Percentiles rank a stretch among this genome's conserved stretches.
Evolutionary conservation across 2,888 invertebrate genomes (phyloP).

Genomic region (Cryptosula pallasiana): DNA sequence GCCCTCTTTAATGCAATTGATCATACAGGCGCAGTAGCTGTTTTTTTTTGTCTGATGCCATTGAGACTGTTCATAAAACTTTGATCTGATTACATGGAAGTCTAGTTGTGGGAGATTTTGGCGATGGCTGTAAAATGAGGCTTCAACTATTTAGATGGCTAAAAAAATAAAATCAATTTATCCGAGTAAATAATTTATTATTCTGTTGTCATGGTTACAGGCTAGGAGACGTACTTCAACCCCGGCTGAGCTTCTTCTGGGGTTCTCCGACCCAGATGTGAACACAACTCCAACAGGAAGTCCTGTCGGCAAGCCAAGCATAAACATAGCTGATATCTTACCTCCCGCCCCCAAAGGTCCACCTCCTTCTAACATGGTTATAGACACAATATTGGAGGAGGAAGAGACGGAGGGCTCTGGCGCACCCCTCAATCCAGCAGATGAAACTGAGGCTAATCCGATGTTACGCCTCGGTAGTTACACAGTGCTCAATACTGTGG

Average conservation of each 20-base stretch:
- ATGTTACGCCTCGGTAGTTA: background rate
- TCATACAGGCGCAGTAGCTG: too few relatives aligned
- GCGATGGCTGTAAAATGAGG: too few relatives aligned
- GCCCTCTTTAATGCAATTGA: too few relatives aligned
- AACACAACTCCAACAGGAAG: background rate
- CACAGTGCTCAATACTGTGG: background rate
- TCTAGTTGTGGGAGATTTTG: too few relatives aligned
- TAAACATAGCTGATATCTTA: slow-evolving; percentile 16
- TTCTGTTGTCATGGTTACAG: too few relatives aligned
- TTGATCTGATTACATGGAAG: too few relatives aligned
- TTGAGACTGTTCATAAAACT: too few relatives aligned
- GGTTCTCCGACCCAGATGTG: background rate
- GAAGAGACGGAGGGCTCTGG: slow-evolving; percentile 28
- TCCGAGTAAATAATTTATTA: too few relatives aligned
- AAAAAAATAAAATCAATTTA: too few relatives aligned
- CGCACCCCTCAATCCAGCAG: background rate
- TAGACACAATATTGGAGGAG: slow-evolving; percentile 17
- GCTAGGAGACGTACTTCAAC: slow-evolving; percentile 63
- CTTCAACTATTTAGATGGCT: too few relatives aligned
- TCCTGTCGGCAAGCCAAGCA: background rate
- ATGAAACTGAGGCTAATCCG: background rate
- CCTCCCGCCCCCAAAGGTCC: slow-evolving; percentile 19
- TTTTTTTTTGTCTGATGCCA: too few relatives aligned
- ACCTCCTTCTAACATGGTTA: background rate
- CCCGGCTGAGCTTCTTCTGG: slow-evolving; percentile 8